These are phyloP conservation scores for Ibycter americanus DNA, from an alignment of 2,797 vertebrate species.

Conservation along the genomic window DNA sequence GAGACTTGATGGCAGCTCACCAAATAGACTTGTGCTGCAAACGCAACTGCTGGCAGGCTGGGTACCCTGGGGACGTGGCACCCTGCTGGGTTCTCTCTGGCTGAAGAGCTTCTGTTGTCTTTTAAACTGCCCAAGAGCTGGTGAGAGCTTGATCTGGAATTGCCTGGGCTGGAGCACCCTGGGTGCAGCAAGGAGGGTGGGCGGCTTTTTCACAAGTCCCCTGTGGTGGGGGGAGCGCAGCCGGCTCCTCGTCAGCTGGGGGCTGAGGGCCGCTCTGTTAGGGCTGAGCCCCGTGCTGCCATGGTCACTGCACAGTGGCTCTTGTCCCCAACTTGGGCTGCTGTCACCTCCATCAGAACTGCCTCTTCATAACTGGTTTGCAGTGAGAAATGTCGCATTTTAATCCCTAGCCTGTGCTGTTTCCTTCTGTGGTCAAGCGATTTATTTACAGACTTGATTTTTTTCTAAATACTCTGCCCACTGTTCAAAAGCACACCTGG, in stretches of 20 bases:
- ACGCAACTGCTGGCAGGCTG: not conserved
- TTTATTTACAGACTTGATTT: not conserved
- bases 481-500: not conserved
- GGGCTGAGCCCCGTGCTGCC: accelerated
- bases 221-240: accelerated
- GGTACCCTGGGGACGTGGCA: not conserved
- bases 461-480: not conserved
- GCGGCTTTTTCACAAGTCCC: accelerated
- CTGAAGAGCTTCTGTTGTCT: not conserved
- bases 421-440: not conserved
- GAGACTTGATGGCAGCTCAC: not conserved
- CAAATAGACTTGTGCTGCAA: not conserved
- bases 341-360: not conserved
- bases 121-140: not conserved
- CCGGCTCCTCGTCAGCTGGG: accelerated
- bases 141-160: not conserved
- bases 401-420: not conserved
- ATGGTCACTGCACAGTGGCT: not conserved
- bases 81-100: not conserved
- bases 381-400: not conserved
- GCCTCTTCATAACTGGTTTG: not conserved
- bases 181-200: not conserved
- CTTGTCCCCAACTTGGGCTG: not conserved
- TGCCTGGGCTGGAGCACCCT: accelerated
- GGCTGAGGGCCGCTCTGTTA: not conserved